These are phyloP conservation scores for Tipula helvola DNA, from an alignment of 2,888 invertebrate genomes.

Conservation along the genomic window DNA sequence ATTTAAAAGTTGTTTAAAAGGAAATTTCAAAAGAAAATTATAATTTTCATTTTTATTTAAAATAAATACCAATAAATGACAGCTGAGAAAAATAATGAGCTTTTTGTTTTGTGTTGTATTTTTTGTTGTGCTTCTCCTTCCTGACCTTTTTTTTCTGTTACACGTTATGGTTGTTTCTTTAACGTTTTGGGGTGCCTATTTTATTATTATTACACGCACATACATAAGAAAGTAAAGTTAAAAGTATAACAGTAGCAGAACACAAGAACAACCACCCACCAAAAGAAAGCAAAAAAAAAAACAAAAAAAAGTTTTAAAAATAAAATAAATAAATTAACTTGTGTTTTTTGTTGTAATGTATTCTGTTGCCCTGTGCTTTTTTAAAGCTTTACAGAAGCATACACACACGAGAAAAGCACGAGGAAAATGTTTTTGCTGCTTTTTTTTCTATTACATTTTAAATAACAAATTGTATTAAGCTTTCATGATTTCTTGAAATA, in stretches of 20 bases:
- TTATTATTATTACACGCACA: not conserved
- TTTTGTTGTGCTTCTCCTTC: not conserved
- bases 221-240: not conserved
- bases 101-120: not conserved
- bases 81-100: not conserved
- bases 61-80: not conserved
- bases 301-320: not conserved
- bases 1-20: not conserved
- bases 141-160: not conserved
- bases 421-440: not conserved
- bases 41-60: not conserved
- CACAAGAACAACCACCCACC: not conserved
- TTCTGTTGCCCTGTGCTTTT: not conserved
- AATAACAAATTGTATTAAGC: slow-evolving; percentile 4
- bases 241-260: not conserved
- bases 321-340: not conserved
- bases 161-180: not conserved
- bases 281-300: not conserved
- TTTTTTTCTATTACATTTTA: not conserved
- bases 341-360: not conserved
- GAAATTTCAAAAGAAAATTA: not conserved
- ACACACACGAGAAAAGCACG: not conserved
- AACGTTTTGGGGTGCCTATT: not conserved
- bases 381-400: not conserved
- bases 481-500: not conserved